Conservation (phyloP, 2,797 vertebrate genomes). For the Chrosomus eos region DNA sequence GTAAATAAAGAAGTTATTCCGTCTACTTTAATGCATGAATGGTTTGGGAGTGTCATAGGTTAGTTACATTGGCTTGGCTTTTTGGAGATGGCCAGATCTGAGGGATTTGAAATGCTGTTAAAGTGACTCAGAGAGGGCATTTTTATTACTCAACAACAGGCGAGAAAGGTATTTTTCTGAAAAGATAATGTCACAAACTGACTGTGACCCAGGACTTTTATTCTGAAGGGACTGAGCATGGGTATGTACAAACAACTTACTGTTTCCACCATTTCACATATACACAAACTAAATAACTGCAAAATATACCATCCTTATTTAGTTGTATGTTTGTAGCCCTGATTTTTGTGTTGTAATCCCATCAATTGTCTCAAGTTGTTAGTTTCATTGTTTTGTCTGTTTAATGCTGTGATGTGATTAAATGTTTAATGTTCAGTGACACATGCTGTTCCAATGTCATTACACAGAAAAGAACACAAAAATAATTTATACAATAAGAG, state of each 20-base stretch:
- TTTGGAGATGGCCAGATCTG: neutral
- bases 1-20: too few relatives aligned
- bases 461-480: neutral
- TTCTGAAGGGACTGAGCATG: too few relatives aligned
- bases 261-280: neutral
- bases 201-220: too few relatives aligned
- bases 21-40: too few relatives aligned
- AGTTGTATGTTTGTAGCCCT: too few relatives aligned
- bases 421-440: neutral
- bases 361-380: neutral
- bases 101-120: neutral
- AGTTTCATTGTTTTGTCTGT: neutral
- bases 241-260: neutral
- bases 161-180: too few relatives aligned
- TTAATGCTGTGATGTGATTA: neutral
- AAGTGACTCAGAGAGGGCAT: too few relatives aligned
- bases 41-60: too few relatives aligned
- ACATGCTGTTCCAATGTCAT: neutral
- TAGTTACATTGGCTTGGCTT: too few relatives aligned
- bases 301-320: too few relatives aligned
- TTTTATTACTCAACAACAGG: too few relatives aligned
- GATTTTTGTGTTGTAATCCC: neutral
- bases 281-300: neutral
- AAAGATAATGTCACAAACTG: too few relatives aligned
- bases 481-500: neutral